phyloP scores from a whole-genome alignment of 2,888 invertebrate genomes.

The Oasisia sp. region DNA sequence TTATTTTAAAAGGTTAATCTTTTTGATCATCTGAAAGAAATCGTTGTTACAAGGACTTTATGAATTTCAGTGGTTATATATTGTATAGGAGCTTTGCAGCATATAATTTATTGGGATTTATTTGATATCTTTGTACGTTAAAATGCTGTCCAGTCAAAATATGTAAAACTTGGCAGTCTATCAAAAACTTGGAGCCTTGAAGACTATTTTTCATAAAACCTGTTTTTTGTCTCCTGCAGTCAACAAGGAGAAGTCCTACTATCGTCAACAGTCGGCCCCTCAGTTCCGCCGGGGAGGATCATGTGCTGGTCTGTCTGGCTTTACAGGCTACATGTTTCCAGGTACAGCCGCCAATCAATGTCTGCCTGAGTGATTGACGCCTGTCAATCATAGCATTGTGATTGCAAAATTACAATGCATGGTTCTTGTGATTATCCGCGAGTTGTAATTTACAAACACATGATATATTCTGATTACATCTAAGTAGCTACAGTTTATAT shows the following conservation, averaged over 20 bases:
- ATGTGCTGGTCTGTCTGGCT: constrained; percentile 60
- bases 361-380: constrained; percentile 18
- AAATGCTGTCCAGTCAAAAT: no score
- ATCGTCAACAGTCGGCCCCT: constrained; percentile 93
- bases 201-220: not conserved
- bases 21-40: no score
- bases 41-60: no score
- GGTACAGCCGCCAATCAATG: constrained; percentile 46
- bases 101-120: no score
- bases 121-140: no score
- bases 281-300: constrained; percentile 73
- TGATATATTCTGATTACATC: not conserved
- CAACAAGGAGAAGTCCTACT: constrained; percentile 53
- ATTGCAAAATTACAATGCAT: not conserved
- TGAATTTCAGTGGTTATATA: no score
- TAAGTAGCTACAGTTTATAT: no score
- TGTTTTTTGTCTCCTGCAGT: not conserved
- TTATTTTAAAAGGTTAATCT: no score
- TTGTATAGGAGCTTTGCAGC: no score
- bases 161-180: no score
- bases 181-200: no score
- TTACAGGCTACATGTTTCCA: constrained; percentile 65
- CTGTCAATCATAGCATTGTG: constrained; percentile 21
- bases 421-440: not conserved
- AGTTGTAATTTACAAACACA: not conserved